Base-by-base conservation (phyloP, 2,888 invertebrate species). In the Serrognathus titanus region DNA sequence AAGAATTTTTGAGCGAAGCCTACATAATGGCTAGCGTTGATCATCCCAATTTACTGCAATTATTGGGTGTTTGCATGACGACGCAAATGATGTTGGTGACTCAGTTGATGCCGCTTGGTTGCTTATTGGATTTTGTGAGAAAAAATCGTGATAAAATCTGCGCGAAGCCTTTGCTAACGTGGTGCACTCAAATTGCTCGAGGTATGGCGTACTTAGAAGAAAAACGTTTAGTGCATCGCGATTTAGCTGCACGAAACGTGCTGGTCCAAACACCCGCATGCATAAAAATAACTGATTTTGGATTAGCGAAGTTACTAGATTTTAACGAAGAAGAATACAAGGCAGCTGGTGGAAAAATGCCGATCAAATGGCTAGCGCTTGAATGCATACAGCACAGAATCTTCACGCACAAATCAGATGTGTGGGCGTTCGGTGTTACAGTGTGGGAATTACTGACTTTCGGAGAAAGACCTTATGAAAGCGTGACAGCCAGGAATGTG, bases 391-490 rank as follows among this genome's bases (percentile, higher is more conserved):
- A 94, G 66, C 94, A 97, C 75, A 82, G 96, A 54, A 90, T 96
- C 59, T 99, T 98, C 76, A 98, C 97, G 0, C 97, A 97, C 75
- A 97, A 97, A 73, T 95, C 94, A 65, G 98, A 98, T 74, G 97
- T 98, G 1, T 98, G 98, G 98, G 96, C 97, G 2, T 99, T 97
- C 70, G 99, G 96, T 68, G 96, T 99, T 0, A 98, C 98, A 0
- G 91, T 97, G 53, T 99, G 99, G 99, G 99, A 99, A 74, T 81
- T 99, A 56, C 79, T 98, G 45, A 97, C 97, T 0, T 98, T 94
- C 69, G 99, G 98, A 9, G 92, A 90, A 48, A 84, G 92, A 54
- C 97, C 98, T 0, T 97, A 97, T 71, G 97, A 97, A 71, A 90
- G 89, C 69, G 89, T 96, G 50, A 86, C 92, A 1, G 95, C 96